Percentiles rank a stretch among this genome's conserved stretches.
These are phyloP conservation scores for Fulmarus glacialis DNA, from an alignment of 2,113 vertebrate species.

Conservation along the genomic window DNA sequence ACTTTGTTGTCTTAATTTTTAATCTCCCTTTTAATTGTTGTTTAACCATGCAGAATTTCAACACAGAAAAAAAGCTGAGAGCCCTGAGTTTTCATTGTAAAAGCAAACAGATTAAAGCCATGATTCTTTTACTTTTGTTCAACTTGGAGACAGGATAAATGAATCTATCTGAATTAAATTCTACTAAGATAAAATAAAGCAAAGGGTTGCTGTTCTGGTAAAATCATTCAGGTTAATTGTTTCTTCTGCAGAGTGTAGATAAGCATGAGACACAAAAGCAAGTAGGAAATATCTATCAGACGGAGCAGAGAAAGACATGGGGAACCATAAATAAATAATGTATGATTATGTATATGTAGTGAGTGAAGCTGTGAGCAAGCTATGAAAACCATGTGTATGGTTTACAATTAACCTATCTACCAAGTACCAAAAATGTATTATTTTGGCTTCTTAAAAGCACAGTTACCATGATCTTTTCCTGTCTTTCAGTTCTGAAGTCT, in stretches of 20 bases:
- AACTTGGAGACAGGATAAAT: neutral
- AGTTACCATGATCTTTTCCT: neutral
- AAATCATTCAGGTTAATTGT: slow-evolving; percentile 43
- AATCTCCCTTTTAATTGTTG: slow-evolving; percentile 35
- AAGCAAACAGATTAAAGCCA: slow-evolving; percentile 16
- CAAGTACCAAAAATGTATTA: neutral
- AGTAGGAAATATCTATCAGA: neutral
- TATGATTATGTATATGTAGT: neutral
- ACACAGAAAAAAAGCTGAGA: neutral
- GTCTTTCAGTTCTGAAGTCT: neutral
- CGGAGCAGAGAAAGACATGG: neutral
- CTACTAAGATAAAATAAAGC: slow-evolving; percentile 24
- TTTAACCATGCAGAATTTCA: slow-evolving; percentile 40
- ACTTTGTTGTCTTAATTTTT: slow-evolving; percentile 37
- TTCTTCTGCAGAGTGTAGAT: slow-evolving; percentile 41
- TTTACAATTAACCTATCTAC: neutral
- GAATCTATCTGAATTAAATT: slow-evolving; percentile 36
- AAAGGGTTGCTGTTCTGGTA: neutral
- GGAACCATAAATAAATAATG: slow-evolving; percentile 7
- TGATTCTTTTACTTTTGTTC: slow-evolving; percentile 37
- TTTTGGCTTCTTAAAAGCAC: neutral
- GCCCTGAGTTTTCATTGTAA: slow-evolving; percentile 12
- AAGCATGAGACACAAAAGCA: neutral
- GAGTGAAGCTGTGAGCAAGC: neutral
- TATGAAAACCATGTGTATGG: neutral